phyloP scores from a whole-genome alignment of 2,797 vertebrate genomes.

The Dipus sagitta region DNA sequence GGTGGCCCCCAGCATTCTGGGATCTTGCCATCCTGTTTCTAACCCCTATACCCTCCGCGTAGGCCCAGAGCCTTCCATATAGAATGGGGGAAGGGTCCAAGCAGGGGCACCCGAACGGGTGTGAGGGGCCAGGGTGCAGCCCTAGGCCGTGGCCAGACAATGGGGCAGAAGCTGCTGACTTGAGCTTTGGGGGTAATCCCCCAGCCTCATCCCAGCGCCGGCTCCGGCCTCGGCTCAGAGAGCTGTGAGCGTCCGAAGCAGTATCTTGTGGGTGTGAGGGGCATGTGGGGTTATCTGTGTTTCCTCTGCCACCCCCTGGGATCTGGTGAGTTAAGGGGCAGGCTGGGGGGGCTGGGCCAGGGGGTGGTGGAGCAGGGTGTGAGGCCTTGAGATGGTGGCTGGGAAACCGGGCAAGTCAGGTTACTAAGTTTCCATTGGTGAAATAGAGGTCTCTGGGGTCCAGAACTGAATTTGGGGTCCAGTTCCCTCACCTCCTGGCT shows the following conservation, averaged over 20 bases:
- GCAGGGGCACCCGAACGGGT: not conserved
- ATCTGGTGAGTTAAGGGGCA: slow-evolving; percentile 71
- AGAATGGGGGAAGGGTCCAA: not conserved
- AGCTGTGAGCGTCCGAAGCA: slow-evolving; percentile 35
- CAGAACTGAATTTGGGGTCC: not conserved
- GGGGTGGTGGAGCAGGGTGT: not conserved
- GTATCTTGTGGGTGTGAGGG: slow-evolving; percentile 47
- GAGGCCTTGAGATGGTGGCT: slow-evolving; percentile 17
- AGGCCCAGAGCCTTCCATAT: not conserved
- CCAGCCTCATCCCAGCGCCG: not conserved
- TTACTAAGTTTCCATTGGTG: not conserved
- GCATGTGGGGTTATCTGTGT: slow-evolving; percentile 80
- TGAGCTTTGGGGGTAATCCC: slow-evolving; percentile 73
- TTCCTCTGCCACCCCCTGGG: slow-evolving; percentile 65
- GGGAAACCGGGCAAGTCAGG: not conserved
- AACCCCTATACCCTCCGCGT: not conserved
- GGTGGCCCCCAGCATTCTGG: slow-evolving; percentile 54
- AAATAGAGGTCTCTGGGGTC: not conserved
- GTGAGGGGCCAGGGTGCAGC: not conserved
- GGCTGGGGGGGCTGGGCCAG: slow-evolving; percentile 18
- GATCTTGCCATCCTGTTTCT: slow-evolving; percentile 36
- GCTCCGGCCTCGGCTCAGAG: slow-evolving; percentile 62
- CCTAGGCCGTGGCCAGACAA: slow-evolving; percentile 52
- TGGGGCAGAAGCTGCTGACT: slow-evolving; percentile 79
- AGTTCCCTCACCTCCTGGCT: not conserved